Evolutionary conservation across 2,797 vertebrate genomes (phyloP).

Genomic region (Steatocranus sp.): DNA sequence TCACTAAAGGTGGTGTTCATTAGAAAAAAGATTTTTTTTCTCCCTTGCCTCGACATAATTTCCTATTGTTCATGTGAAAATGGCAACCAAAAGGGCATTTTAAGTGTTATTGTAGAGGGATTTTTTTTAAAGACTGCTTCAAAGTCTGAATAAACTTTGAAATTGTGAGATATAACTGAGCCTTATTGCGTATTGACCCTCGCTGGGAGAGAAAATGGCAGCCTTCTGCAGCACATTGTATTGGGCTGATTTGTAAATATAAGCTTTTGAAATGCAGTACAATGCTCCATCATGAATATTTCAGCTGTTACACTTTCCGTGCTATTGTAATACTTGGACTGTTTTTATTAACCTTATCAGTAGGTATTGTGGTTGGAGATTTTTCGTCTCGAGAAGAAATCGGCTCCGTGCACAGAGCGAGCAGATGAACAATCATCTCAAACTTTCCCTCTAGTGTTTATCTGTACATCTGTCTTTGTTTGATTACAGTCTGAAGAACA

Average conservation of each 20-base stretch:
- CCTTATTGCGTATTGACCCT: slow-evolving; percentile 67
- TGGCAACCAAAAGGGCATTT: slow-evolving; percentile 70
- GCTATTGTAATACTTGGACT: slow-evolving; percentile 46
- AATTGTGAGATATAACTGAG: slow-evolving; percentile 65
- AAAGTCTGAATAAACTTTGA: slow-evolving; percentile 79
- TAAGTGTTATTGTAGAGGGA: slow-evolving; percentile 71
- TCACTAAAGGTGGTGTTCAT: slow-evolving; percentile 96
- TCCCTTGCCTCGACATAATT: slow-evolving; percentile 76
- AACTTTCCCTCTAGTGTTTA: slow-evolving; percentile 60
- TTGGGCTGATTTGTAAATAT: slow-evolving; percentile 77
- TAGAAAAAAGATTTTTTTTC: slow-evolving; percentile 75
- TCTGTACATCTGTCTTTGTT: slow-evolving; percentile 64
- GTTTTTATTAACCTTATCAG: slow-evolving; percentile 66
- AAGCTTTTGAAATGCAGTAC: slow-evolving; percentile 59
- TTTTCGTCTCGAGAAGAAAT: not conserved
- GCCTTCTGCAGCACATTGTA: slow-evolving; percentile 52
- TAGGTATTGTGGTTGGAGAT: slow-evolving; percentile 39
- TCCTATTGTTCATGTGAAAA: slow-evolving; percentile 87
- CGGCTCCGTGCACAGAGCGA: not conserved
- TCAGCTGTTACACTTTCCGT: slow-evolving; percentile 28
- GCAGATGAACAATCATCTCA: slow-evolving; percentile 43
- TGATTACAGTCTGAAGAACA: slow-evolving; percentile 64
- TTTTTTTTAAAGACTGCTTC: slow-evolving; percentile 49
- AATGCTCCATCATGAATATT: slow-evolving; percentile 62
- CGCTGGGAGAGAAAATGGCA: slow-evolving; percentile 62